Base-by-base conservation (phyloP, 1,140 invertebrate species). In the Metopolophium dirhodum region DNA sequence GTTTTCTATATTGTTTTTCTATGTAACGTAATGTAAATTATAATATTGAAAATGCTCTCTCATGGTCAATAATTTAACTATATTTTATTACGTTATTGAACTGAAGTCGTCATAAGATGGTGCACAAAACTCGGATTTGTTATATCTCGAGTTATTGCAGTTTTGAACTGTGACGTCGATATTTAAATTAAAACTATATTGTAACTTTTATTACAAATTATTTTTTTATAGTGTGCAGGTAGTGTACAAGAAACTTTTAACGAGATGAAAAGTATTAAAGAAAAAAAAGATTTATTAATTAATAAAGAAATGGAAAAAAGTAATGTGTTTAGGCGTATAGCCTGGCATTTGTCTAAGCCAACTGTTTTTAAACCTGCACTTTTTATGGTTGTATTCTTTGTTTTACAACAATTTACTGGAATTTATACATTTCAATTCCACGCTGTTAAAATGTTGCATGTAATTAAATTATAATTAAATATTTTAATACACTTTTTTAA, bases 391-490 rank as follows among this genome's bases (percentile, higher is more conserved):
- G 94, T 95, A 0, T 95, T 97, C 8, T 97, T 97, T 94, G 95
- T 96, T 18, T 96, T 97, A 93, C 96, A 97, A 94, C 96, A 97
- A 94, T 96, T 96, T 90, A 95, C 96, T 68, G 96, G 96, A 57
- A 96, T 97, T 94, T 97, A 97, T 94, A 96, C 97, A 7, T 96
- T 97, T 23, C 95, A 97, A 51, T 97, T 97, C 94, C 97, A 97
- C 94, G 96, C 97, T 0, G 96, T 97, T n/a, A 96, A 96, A 77
- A 96, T 96, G 95, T 96, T 96, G 87, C 94, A 96, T 94, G 96
- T 96, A 94, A 95, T 54, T 82, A 54, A 57, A 37, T 22, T 45
- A 14, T 45, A 45, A 11, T 18, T 89, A 68, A 93, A 61, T 68
- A 37, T 68, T 57, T 37, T 35, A 41, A n/a, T 83, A 23, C 2